Evolutionary conservation across 1,140 invertebrate species (phyloP).

Genomic region (Leptinotarsa undecemlineata): DNA sequence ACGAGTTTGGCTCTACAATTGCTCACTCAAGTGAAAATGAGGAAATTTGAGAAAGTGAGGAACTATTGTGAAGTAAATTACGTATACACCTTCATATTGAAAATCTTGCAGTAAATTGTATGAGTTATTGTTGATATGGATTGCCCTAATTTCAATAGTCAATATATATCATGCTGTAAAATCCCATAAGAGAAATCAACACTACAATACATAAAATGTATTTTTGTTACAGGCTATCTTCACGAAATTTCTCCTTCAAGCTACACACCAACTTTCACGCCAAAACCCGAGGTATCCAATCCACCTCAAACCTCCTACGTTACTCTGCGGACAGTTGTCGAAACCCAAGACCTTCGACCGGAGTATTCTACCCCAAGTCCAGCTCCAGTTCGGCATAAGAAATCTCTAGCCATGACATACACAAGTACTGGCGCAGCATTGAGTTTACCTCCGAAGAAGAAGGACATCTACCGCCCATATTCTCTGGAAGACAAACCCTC

Average conservation of each 20-base stretch:
- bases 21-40: too few relatives aligned
- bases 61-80: too few relatives aligned
- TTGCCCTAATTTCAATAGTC: too few relatives aligned
- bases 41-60: too few relatives aligned
- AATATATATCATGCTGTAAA: too few relatives aligned
- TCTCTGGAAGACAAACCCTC: constrained; percentile 69
- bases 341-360: constrained; percentile 57
- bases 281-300: constrained; percentile 50
- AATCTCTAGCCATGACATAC: constrained; percentile 78
- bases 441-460: constrained; percentile 83
- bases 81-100: too few relatives aligned
- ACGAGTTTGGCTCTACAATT: too few relatives aligned
- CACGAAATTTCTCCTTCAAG: constrained; percentile 54
- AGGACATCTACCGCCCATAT: constrained; percentile 85
- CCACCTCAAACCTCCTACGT: constrained; percentile 61
- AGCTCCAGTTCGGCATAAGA: constrained; percentile 61
- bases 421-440: constrained; percentile 80
- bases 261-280: constrained; percentile 51
- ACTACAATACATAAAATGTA: too few relatives aligned
- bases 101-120: too few relatives aligned
- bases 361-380: constrained; percentile 54
- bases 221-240: constrained; percentile 58
- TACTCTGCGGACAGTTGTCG: constrained; percentile 66
- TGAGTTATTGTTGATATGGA: too few relatives aligned
- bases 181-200: too few relatives aligned